These are phyloP conservation scores for Eulemur macaco DNA, from an alignment of 2,113 vertebrate species.

Conservation along the genomic window DNA sequence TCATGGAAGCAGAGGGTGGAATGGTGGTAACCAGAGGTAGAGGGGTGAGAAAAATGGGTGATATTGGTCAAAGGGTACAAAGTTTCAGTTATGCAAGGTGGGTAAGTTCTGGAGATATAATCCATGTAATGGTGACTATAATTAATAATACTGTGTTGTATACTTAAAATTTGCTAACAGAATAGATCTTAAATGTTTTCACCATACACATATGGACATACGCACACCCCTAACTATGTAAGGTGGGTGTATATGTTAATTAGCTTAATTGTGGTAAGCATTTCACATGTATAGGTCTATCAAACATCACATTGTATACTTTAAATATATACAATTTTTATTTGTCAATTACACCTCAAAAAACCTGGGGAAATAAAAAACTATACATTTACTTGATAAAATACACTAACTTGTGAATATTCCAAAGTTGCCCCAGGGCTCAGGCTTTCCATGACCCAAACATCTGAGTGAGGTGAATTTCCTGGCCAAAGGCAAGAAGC, in stretches of 20 bases:
- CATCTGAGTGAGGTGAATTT: slow-evolving; percentile 4
- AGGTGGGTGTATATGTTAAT: background rate
- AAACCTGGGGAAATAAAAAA: background rate
- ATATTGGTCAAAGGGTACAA: background rate
- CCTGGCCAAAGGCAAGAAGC: slow-evolving; percentile 16
- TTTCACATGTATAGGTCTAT: background rate
- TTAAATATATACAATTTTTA: background rate
- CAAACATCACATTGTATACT: background rate
- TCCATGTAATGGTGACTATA: too few species aligned
- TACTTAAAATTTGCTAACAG: background rate
- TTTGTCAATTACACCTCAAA: background rate
- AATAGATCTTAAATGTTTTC: background rate
- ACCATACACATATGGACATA: too few species aligned
- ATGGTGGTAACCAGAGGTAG: background rate
- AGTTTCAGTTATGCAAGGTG: background rate
- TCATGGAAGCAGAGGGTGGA: background rate
- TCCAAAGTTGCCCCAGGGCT: background rate
- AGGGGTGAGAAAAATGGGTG: background rate
- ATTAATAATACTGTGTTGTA: background rate
- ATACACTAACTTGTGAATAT: slow-evolving; percentile 36
- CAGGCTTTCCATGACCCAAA: slow-evolving; percentile 15
- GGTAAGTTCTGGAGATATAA: background rate
- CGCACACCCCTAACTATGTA: background rate
- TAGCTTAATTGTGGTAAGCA: background rate
- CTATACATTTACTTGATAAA: slow-evolving; percentile 15